Evolutionary conservation across 2,888 invertebrate species (phyloP).

Genomic region (Patella depressa): DNA sequence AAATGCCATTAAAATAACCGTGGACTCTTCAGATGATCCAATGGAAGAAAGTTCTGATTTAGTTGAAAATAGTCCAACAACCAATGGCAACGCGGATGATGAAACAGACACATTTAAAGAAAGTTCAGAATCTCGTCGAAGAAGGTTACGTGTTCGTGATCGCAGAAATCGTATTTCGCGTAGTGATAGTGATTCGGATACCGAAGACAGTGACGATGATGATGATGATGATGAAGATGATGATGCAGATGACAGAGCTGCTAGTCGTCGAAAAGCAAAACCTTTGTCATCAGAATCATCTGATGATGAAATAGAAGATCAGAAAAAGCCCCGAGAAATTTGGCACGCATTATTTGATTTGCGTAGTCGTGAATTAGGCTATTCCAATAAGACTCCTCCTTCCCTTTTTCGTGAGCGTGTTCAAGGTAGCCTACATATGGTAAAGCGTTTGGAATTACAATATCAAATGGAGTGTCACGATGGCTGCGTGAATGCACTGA

Average conservation of each 20-base stretch:
- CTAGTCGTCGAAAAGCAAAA: conserved; percentile 15
- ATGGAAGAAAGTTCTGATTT: conserved; percentile 26
- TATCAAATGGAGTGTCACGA: conserved; percentile 83
- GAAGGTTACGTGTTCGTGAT: neutral
- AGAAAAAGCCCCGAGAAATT: conserved; percentile 72
- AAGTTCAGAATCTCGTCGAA: conserved; percentile 10
- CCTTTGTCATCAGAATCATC: conserved; percentile 18
- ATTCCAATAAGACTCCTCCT: conserved; percentile 72
- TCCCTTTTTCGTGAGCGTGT: conserved; percentile 80
- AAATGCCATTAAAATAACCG: neutral
- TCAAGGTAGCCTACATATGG: conserved; percentile 86
- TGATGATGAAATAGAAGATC: conserved; percentile 36
- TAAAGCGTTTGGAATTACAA: conserved; percentile 85
- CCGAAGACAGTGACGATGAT: conserved; percentile 32
- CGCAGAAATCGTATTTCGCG: conserved; percentile 14
- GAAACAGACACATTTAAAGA: conserved; percentile 15
- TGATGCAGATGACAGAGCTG: conserved; percentile 34
- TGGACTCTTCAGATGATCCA: conserved; percentile 22
- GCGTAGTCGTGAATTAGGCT: conserved; percentile 73
- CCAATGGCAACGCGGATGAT: conserved; percentile 26
- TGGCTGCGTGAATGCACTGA: conserved; percentile 93
- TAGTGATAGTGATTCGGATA: conserved; percentile 30
- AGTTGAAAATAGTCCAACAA: conserved; percentile 26
- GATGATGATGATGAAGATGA: conserved; percentile 38
- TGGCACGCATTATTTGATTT: conserved; percentile 81